These are phyloP conservation scores for Oxyura jamaicensis DNA, from an alignment of 2,113 vertebrate genomes.

Conservation along the genomic window DNA sequence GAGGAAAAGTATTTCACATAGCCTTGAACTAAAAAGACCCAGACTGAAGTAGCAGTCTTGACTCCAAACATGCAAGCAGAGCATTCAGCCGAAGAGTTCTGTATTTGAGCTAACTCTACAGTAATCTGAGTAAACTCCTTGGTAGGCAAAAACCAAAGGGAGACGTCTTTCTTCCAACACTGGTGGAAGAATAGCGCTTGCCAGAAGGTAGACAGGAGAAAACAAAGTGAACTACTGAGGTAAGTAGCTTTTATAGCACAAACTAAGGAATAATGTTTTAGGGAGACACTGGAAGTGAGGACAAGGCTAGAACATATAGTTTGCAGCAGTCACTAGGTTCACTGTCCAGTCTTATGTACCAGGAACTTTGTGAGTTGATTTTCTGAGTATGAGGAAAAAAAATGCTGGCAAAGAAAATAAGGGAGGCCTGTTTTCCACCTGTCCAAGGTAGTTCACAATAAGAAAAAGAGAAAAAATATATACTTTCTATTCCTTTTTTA, in stretches of 20 bases:
- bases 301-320: neutral
- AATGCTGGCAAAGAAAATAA: neutral
- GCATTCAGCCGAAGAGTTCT: neutral
- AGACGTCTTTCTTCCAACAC: neutral
- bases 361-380: neutral
- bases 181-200: neutral
- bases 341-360: neutral
- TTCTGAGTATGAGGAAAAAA: neutral
- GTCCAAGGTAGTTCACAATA: neutral
- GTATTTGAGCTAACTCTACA: neutral
- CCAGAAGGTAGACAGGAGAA: neutral
- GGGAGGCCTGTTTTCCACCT: neutral
- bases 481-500: neutral
- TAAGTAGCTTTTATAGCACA: neutral
- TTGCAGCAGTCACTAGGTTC: neutral
- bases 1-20: neutral
- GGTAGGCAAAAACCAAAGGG: neutral
- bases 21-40: neutral
- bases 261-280: neutral
- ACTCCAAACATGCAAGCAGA: neutral
- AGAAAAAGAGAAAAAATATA: neutral
- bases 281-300: fast-evolving
- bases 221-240: neutral
- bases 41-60: neutral
- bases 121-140: neutral